Base-by-base conservation (phyloP, 1,140 invertebrate genomes). In the Sycophaga agraensis region DNA sequence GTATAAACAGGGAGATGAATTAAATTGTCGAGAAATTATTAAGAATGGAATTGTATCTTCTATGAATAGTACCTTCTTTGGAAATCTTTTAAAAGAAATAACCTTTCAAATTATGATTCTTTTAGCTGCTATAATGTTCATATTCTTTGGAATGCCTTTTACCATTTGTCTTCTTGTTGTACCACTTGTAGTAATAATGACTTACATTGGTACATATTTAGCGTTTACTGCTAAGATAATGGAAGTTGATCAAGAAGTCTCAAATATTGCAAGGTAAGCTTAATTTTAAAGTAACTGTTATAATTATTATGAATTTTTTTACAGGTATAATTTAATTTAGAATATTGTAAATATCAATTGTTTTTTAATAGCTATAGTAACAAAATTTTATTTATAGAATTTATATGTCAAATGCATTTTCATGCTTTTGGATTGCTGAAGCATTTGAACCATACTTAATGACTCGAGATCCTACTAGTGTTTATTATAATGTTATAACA, bases 361-460 rank as follows among this genome's bases (percentile, higher is more conserved):
- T 8, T 39, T 39, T 39, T 8, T 39, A 39, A 4, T 8, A n/a
- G 14, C 35, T 39, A 14, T 6, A 14, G 8, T 39, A 39, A 39
- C 35, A 31, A 31, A 31, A 31, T 31, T 31, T 66, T 70, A 66
- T 68, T 34, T 61, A 55, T 54, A 79, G 78, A 46, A 59, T 71
- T 24, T 84, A 83, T 56, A 80, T 82, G 76, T 74, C 75, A 4
- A 81, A 82, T 66, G 80, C 80, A 16, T 79, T 79, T 64, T 78
- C 77, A 1, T 79, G 79, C 22, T 84, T 84, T 63, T 83, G 82
- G 80, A 74, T 84, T 17, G 82, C 82, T 1, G 83, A 84, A 70
- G 76, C 75, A 1, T 81, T 72, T 46, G 73, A 82, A 53, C 77
- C 78, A 22, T 73, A 66, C 28, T 31, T 74, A 39, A 70, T 68